Percentiles rank a stretch among this genome's conserved stretches.
phyloP scores from a whole-genome alignment of 2,888 invertebrate genomes.

The Tipula lateralis region DNA sequence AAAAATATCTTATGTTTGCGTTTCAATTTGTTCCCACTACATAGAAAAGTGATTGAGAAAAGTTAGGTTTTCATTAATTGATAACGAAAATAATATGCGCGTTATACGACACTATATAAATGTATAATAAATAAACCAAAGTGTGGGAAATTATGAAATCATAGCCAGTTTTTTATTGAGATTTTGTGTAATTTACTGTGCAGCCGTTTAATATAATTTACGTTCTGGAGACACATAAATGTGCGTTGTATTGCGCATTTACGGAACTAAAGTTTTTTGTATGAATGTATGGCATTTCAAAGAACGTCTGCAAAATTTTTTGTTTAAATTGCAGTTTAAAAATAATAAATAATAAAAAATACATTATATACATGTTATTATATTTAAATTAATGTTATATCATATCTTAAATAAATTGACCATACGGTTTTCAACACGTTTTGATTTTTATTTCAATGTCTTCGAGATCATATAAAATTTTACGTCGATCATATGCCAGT shows the following conservation, averaged over 20 bases:
- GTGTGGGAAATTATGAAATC: slow-evolving; percentile 24
- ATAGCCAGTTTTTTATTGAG: neutral
- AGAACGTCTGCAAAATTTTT: neutral
- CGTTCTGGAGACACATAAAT: neutral
- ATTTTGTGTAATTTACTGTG: neutral
- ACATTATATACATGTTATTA: neutral
- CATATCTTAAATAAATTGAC: neutral
- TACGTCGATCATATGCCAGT: neutral
- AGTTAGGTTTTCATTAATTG: neutral
- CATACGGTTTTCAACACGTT: neutral
- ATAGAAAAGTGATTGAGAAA: neutral
- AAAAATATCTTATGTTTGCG: neutral
- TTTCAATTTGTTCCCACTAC: neutral
- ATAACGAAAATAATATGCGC: neutral
- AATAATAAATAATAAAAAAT: neutral
- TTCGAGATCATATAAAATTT: neutral
- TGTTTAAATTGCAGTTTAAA: neutral
- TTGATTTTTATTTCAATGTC: neutral
- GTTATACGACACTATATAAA: neutral
- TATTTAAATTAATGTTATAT: neutral
- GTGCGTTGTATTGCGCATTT: neutral
- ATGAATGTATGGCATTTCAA: neutral
- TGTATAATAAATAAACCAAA: neutral
- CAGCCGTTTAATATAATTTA: neutral
- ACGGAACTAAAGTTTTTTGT: neutral